These are phyloP conservation scores for Mobula hypostoma DNA, from an alignment of 2,113 vertebrate species.

Conservation along the genomic window DNA sequence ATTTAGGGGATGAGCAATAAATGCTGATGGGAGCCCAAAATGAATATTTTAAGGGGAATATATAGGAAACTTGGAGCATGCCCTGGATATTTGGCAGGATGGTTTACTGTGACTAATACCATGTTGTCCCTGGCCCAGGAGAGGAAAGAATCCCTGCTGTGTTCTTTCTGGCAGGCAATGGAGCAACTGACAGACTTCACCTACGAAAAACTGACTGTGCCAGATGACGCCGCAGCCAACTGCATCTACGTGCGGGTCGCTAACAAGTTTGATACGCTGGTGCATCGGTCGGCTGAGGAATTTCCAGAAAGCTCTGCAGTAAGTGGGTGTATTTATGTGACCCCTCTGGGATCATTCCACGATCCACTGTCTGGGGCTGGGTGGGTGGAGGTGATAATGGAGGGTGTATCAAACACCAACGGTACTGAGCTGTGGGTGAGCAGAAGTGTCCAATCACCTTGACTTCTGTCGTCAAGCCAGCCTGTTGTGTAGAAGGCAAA, in stretches of 20 bases:
- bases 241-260: constrained; percentile 73
- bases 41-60: too few relatives aligned
- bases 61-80: too few relatives aligned
- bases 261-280: constrained; percentile 62
- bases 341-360: not conserved
- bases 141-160: not conserved
- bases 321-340: too few relatives aligned
- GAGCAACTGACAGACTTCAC: constrained; percentile 80
- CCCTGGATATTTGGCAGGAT: not conserved
- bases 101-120: not conserved
- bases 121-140: not conserved
- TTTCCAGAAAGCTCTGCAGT: constrained; percentile 60
- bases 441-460: too few relatives aligned
- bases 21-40: too few relatives aligned
- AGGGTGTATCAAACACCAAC: too few relatives aligned
- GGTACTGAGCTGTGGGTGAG: too few relatives aligned
- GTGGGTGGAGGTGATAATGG: not conserved
- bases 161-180: constrained; percentile 63
- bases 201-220: constrained; percentile 74
- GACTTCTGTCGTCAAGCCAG: too few relatives aligned
- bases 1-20: too few relatives aligned
- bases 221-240: constrained; percentile 73
- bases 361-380: not conserved
- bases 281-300: constrained; percentile 73
- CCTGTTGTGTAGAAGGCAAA: too few relatives aligned